A percentile compares a stretch with the other conserved stretches of the same genome.
phyloP scores from a whole-genome alignment of 2,113 vertebrate species.

The Thalassoma bifasciatum region DNA sequence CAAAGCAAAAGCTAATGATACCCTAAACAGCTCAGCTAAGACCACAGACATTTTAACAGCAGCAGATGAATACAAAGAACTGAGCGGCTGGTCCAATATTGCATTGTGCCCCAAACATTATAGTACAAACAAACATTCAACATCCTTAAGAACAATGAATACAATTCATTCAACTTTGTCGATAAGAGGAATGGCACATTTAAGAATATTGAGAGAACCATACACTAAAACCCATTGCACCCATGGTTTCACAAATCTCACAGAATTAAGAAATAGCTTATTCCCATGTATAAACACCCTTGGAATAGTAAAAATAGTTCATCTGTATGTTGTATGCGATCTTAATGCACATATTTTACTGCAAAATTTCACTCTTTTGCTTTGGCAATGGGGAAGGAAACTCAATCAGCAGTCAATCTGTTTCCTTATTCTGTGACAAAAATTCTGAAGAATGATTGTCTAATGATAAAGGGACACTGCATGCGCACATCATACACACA shows the following conservation, averaged over 20 bases:
- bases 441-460: conserved; percentile 11
- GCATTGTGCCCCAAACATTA: not conserved
- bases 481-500: not conserved
- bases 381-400: not conserved
- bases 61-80: not conserved
- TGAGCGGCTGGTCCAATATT: conserved; percentile 15
- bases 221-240: not conserved
- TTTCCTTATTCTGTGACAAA: not conserved
- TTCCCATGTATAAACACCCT: not conserved
- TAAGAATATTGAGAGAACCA: not conserved
- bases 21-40: not conserved
- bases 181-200: conserved; percentile 9
- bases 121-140: conserved; percentile 9
- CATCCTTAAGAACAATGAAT: conserved; percentile 7
- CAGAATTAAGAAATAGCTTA: not conserved
- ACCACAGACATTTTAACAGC: conserved; percentile 1
- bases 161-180: not conserved
- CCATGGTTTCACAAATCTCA: conserved; percentile 9
- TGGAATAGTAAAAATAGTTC: not conserved
- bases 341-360: not conserved
- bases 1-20: not conserved
- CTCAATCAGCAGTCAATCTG: too few species aligned
- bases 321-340: not conserved
- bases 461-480: not conserved
- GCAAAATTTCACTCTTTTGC: not conserved